These are phyloP conservation scores for Lampris megalopsis DNA, from an alignment of 2,113 vertebrate species.

Conservation along the genomic window DNA sequence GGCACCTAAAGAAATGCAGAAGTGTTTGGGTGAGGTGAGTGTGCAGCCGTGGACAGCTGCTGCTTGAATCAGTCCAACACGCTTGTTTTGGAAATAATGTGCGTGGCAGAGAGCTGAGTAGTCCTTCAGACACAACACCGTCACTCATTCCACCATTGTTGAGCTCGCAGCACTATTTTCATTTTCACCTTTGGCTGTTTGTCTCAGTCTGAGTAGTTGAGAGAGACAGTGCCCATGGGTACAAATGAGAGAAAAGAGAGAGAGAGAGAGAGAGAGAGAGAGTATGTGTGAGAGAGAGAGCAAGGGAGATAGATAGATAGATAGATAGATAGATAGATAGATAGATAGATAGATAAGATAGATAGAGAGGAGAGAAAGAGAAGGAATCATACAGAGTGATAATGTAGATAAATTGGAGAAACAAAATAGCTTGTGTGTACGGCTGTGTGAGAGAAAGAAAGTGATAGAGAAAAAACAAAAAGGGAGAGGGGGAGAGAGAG, in stretches of 20 bases:
- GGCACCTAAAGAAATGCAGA: conserved; percentile 7
- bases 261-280: conserved; percentile 28
- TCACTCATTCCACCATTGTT: conserved; percentile 53
- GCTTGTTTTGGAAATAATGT: conserved; percentile 27
- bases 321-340: background rate
- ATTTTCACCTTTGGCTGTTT: conserved; percentile 63
- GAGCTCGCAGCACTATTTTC: conserved; percentile 38
- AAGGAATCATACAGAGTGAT: background rate
- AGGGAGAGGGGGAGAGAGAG: conserved; percentile 14
- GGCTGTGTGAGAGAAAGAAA: conserved; percentile 1
- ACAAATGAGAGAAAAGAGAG: conserved; percentile 42
- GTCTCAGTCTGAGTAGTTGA: conserved; percentile 34
- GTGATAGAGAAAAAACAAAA: background rate
- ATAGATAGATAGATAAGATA: no score
- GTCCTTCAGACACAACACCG: conserved; percentile 48
- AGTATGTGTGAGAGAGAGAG: conserved; percentile 11
- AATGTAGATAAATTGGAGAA: no score
- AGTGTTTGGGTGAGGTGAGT: background rate
- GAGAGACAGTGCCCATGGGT: conserved; percentile 43
- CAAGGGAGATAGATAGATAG: conserved; percentile 20
- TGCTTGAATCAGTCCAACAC: conserved; percentile 35
- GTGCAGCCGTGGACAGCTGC: conserved; percentile 9
- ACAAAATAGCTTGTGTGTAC: no score
- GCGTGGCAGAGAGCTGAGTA: conserved; percentile 42
- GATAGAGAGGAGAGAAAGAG: background rate